Conservation (phyloP, 1,140 invertebrate genomes). For the Episyrphus balteatus region DNA sequence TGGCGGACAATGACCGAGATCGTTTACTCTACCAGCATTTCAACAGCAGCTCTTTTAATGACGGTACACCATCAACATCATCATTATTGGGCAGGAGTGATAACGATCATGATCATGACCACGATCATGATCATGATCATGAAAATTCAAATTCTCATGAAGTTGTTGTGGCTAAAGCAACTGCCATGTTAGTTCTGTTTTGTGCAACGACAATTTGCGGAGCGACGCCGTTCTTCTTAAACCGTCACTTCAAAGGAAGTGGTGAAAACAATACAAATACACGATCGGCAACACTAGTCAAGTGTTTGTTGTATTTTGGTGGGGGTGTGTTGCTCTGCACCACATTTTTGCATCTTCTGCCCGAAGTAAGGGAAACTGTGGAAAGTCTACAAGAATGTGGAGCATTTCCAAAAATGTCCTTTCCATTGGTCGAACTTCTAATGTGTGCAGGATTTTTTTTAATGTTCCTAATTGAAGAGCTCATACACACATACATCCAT, state of each 20-base stretch:
- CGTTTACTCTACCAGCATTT: no score
- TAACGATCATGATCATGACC: slow-evolving; percentile 8
- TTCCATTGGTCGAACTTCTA: slow-evolving; percentile 58
- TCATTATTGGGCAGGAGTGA: no score
- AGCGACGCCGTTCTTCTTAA: slow-evolving; percentile 52
- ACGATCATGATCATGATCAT: slow-evolving; percentile 18
- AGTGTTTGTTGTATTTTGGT: slow-evolving; percentile 70
- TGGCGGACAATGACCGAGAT: no score
- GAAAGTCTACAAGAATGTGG: slow-evolving; percentile 43
- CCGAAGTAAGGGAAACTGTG: slow-evolving; percentile 69
- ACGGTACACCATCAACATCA: no score
- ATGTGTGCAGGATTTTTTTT: slow-evolving; percentile 71
- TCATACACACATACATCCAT: slow-evolving; percentile 59
- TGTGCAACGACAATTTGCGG: slow-evolving; percentile 56
- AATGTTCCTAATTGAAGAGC: slow-evolving; percentile 75
- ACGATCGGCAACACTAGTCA: slow-evolving; percentile 39
- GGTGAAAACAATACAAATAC: slow-evolving; percentile 37
- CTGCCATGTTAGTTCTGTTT: slow-evolving; percentile 60
- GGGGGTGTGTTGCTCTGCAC: slow-evolving; percentile 85
- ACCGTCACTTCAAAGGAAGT: slow-evolving; percentile 50
- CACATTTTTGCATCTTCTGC: slow-evolving; percentile 79
- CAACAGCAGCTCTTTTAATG: no score
- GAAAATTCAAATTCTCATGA: slow-evolving; percentile 21
- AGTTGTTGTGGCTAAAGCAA: slow-evolving; percentile 51
- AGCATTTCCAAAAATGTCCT: slow-evolving; percentile 40